Conservation (phyloP, 2,113 vertebrate genomes). For the Psittacula cyanocephala region DNA sequence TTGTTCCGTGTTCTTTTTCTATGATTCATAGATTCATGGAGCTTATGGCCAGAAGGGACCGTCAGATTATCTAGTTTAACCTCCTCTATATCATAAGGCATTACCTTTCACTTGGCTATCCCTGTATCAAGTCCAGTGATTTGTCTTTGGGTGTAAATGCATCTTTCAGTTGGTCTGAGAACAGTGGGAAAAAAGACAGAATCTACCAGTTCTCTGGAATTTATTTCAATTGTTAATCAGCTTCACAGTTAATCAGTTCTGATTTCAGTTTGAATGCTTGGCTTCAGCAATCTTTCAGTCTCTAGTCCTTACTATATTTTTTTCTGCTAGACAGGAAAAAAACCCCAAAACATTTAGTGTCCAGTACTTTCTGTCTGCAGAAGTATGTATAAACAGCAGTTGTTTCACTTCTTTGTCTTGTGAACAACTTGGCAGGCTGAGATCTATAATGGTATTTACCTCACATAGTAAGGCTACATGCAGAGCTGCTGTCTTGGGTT, state of each 20-base stretch:
- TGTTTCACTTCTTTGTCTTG: not conserved
- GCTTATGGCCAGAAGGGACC: not conserved
- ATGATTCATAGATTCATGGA: not conserved
- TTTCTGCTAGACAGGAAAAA: not conserved
- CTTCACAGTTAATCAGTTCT: not conserved
- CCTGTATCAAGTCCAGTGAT: not conserved
- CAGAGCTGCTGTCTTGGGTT: not conserved
- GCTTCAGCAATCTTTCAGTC: not conserved
- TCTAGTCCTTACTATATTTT: not conserved
- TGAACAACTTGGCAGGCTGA: not conserved
- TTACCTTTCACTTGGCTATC: not conserved
- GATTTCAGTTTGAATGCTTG: not conserved
- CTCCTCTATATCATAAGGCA: not conserved
- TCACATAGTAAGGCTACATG: not conserved
- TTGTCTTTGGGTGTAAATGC: not conserved
- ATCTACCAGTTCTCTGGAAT: not conserved
- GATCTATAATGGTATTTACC: not conserved
- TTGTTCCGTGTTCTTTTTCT: not conserved
- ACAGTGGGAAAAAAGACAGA: not conserved
- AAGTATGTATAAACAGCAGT: not conserved
- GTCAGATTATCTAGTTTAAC: not conserved
- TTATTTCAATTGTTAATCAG: not conserved
- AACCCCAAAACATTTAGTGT: accelerated
- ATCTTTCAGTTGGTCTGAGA: not conserved
- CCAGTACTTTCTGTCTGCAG: not conserved